Percentiles rank a stretch among this genome's conserved stretches.
Evolutionary conservation across 2,797 vertebrate species (phyloP).

Genomic region (Poeciliopsis turneri): DNA sequence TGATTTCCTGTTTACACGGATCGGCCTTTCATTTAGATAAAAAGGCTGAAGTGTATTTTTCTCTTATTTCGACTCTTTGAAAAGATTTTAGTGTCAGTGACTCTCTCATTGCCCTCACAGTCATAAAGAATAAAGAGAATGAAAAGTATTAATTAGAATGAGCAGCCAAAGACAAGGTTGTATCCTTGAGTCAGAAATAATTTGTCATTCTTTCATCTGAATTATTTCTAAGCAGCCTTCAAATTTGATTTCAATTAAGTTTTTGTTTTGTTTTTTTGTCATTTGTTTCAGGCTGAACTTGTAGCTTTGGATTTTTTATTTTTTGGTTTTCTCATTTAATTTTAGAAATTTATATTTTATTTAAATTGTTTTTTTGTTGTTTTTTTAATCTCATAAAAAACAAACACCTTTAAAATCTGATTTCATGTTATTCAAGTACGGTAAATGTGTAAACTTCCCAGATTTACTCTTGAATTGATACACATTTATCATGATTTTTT

Average conservation of each 20-base stretch:
- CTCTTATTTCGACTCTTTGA: background rate
- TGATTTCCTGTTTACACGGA: background rate
- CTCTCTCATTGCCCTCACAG: background rate
- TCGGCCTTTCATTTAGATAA: background rate
- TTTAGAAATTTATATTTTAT: background rate
- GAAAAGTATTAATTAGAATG: background rate
- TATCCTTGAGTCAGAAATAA: conserved; percentile 8
- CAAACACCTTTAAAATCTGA: background rate
- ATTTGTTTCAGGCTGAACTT: background rate
- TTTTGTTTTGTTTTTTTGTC: background rate
- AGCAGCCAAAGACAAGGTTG: background rate
- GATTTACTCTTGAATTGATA: background rate
- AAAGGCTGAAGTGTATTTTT: background rate
- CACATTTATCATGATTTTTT: background rate
- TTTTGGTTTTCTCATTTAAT: background rate
- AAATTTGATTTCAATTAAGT: background rate
- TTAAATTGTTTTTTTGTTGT: too few species aligned
- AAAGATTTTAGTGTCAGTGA: conserved; percentile 7
- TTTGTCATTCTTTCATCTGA: background rate
- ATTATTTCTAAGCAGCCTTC: conserved; percentile 4
- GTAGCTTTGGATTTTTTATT: background rate
- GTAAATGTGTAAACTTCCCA: background rate
- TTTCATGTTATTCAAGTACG: background rate
- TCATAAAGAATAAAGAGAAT: conserved; percentile 1
- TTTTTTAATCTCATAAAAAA: background rate